A percentile compares a stretch with the other conserved stretches of the same genome.
These are phyloP conservation scores for Dendrolimus kikuchii DNA, from an alignment of 1,140 invertebrate genomes.

Conservation along the genomic window DNA sequence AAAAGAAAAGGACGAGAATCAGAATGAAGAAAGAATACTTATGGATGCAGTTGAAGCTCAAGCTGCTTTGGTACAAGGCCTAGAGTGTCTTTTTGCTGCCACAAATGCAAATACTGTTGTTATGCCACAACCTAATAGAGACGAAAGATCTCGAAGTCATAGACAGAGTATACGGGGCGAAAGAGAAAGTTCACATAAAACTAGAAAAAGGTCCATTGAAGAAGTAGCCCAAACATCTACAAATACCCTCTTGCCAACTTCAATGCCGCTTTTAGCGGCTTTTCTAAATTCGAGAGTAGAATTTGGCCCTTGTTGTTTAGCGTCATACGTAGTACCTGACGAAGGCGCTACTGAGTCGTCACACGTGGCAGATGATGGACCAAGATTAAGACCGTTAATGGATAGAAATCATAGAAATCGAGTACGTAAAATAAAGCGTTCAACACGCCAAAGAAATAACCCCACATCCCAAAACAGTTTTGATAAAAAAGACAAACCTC, in stretches of 20 bases:
- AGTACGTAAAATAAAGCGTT: conserved; percentile 67
- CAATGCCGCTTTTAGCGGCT: conserved; percentile 76
- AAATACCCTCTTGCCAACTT: conserved; percentile 75
- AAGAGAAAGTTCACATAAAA: conserved; percentile 57
- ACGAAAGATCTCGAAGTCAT: conserved; percentile 53
- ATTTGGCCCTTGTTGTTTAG: conserved; percentile 60
- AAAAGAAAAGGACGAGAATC: conserved; percentile 62
- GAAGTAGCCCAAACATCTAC: conserved; percentile 77
- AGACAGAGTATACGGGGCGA: conserved; percentile 58
- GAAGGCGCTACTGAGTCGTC: conserved; percentile 32
- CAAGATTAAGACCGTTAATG: conserved; percentile 60
- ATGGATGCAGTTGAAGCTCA: conserved; percentile 68
- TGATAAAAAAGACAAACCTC: conserved; percentile 49
- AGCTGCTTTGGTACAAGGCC: conserved; percentile 65
- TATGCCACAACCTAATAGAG: conserved; percentile 59
- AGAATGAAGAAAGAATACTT: conserved; percentile 54
- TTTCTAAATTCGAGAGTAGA: conserved; percentile 76
- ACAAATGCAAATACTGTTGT: conserved; percentile 69
- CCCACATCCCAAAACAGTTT: conserved; percentile 34
- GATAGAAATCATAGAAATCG: conserved; percentile 67
- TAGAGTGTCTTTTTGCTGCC: conserved; percentile 67
- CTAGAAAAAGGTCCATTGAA: conserved; percentile 67
- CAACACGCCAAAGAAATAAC: conserved; percentile 62
- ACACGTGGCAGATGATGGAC: conserved; percentile 41
- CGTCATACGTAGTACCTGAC: conserved; percentile 17